Percentiles rank a stretch among this genome's conserved stretches.
Evolutionary conservation across 2,888 invertebrate genomes (phyloP).

Genomic region (Andrena camellia): DNA sequence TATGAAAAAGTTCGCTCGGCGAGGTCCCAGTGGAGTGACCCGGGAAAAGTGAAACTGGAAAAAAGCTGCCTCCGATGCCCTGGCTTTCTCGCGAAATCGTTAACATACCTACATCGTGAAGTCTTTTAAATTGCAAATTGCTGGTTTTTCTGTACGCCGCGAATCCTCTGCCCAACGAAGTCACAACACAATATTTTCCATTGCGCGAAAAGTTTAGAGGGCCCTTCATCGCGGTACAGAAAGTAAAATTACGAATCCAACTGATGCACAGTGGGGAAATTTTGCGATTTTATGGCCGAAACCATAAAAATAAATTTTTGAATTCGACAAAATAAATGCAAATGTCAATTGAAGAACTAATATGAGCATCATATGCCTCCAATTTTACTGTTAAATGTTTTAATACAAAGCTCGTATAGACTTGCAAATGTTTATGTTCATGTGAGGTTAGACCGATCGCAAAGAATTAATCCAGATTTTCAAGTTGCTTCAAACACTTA

Average conservation of each 20-base stretch:
- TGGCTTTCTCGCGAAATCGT: slow-evolving; percentile 8
- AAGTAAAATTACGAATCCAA: background rate
- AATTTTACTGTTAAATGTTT: too few species aligned
- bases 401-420: too few species aligned
- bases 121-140: slow-evolving; percentile 34
- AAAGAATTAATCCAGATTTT: too few species aligned
- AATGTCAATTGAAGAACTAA: too few species aligned
- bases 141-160: background rate
- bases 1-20: background rate
- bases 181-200: background rate
- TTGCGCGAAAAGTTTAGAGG: background rate
- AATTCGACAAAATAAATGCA: too few species aligned
- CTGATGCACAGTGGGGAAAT: too few species aligned
- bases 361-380: too few species aligned
- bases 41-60: background rate
- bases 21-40: background rate
- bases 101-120: slow-evolving; percentile 7
- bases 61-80: background rate
- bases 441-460: too few species aligned
- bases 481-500: too few species aligned
- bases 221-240: background rate
- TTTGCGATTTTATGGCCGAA: too few species aligned
- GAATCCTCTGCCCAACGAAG: background rate
- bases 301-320: too few species aligned
- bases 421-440: too few species aligned